Evolutionary conservation across 2,797 vertebrate species (phyloP), one percentile per base, ranked within the genome.

Genomic region (Bradypodion pumilum): DNA sequence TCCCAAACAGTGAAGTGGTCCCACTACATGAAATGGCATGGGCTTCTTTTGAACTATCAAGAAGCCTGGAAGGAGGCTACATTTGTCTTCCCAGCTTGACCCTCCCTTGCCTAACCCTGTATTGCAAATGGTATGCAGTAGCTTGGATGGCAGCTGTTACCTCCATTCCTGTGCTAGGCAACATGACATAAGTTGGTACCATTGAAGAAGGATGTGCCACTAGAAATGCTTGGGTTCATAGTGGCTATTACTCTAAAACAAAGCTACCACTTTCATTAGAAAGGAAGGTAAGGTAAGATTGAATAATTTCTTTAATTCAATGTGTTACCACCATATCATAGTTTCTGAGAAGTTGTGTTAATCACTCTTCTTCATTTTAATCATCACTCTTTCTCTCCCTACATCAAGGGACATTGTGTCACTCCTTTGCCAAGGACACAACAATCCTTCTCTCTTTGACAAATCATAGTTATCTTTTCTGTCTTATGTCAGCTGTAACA

Each of bases 161-260:
- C n/a, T n/a, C n/a, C n/a, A 27, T 10, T 6, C 23, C 35, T 29
- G 10, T 8, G n/a, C 59, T 42, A n/a, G 35, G 5, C 12, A n/a
- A 66, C 9, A 63, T 35, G 29, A 5, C 35, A 65, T 29, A 62
- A n/a, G n/a, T n/a, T 44, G n/a, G 23, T 23, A 68, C 66, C 7
- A 40, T 52, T 66, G 27, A 19, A 74, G 60, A 85, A 84, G 37
- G 44, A 59, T 13, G 10, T 12, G 59, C 29, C n/a, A 68, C 23
- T 23, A 56, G 19, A 82, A 49, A 32, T 74, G 46, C 29, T 65
- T 83, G 15, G 13, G 52, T 5, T 69, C 19, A 23, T 23, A n/a
- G 21, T 63, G n/a, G 40, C 42, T 83, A 89, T 74, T 82, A 49
- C 82, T 85, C 84, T 79, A n/a, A 88, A 78, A 40, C 44, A 70